Conservation (phyloP, 1,140 invertebrate genomes). For the Chlorops oryzae region DNA sequence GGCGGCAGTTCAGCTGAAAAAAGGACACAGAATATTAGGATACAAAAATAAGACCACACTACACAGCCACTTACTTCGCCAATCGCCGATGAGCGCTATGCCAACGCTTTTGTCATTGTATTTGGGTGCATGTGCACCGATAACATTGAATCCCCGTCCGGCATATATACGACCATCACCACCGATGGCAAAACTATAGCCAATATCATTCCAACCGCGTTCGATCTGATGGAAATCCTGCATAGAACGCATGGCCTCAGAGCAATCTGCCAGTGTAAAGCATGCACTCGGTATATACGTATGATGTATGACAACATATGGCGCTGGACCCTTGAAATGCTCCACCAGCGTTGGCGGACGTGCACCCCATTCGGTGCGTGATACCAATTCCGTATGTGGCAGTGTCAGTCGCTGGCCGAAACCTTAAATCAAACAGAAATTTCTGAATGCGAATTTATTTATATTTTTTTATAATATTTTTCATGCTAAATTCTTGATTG, state of each 20-base stretch:
- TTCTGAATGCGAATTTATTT: no score
- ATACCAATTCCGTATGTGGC: slow-evolving; percentile 39
- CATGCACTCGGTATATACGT: slow-evolving; percentile 59
- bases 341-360: slow-evolving; percentile 49
- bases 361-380: slow-evolving; percentile 59
- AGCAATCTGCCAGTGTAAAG: slow-evolving; percentile 49
- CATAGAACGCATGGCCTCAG: slow-evolving; percentile 53
- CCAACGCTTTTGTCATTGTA: slow-evolving; percentile 69
- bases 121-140: slow-evolving; percentile 64
- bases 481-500: no score
- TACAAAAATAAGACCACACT: slow-evolving; percentile 1
- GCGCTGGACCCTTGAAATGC: slow-evolving; percentile 56
- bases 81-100: slow-evolving; percentile 66
- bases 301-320: slow-evolving; percentile 73
- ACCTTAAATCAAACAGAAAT: slow-evolving; percentile 18
- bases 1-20: slow-evolving; percentile 54
- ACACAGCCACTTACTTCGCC: slow-evolving; percentile 50
- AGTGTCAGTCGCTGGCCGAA: slow-evolving; percentile 36
- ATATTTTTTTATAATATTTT: no score
- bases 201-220: slow-evolving; percentile 62
- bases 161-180: slow-evolving; percentile 69
- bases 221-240: slow-evolving; percentile 56
- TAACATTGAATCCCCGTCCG: slow-evolving; percentile 65
- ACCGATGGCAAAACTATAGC: slow-evolving; percentile 75
- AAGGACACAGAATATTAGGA: slow-evolving; percentile 5